Evolutionary conservation across 2,797 vertebrate genomes (phyloP), one percentile per base, ranked within the genome.

Genomic region (Chelmon rostratus): DNA sequence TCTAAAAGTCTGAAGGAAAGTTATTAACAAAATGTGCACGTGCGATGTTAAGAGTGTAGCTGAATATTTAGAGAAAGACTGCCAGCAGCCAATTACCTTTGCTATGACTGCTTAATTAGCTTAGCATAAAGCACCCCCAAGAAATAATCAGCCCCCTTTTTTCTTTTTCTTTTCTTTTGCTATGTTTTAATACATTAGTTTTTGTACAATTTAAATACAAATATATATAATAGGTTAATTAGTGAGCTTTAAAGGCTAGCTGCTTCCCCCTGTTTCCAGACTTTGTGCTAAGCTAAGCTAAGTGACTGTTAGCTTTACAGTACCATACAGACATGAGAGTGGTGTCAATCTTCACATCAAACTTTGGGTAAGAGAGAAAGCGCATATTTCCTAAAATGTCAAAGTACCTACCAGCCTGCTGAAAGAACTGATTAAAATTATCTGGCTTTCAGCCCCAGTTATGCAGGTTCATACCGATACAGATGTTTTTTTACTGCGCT

Each of bases 381-480:
- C 52, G 23, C 15, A 21, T 10, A 53, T 47, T 40, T 49, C 49
- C 31, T 31, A 16, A 56, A 65, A 52, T 68, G 59, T 37, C 19
- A 19, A 54, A 56, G 6, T 52, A 19, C 58, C 46, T 21, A 52
- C 33, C 31, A 2, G 19, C 7, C 16, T 5, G 11, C 54, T 52
- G 16, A 59, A 66, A 66, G 2, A 49, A 62, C 3, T 16, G 47
- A 35, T 50, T 44, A 13, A 40, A 52, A 52, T 28, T 5, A 53
- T 78, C 56, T 70, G 56, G 23, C 69, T 78, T 69, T 70, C 21
- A 46, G 25, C 37, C 50, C 58, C 62, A 40, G 38, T 67, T 53
- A 11, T 38, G 50, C 63, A 49, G n/a, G 76, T 79, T 74, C 50
- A 68, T 76, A 83, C 37, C 21, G 40, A 35, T n/a, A 64, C 15